phyloP scores from a whole-genome alignment of 2,797 vertebrate species.

The Odontamblyopus rebecca region DNA sequence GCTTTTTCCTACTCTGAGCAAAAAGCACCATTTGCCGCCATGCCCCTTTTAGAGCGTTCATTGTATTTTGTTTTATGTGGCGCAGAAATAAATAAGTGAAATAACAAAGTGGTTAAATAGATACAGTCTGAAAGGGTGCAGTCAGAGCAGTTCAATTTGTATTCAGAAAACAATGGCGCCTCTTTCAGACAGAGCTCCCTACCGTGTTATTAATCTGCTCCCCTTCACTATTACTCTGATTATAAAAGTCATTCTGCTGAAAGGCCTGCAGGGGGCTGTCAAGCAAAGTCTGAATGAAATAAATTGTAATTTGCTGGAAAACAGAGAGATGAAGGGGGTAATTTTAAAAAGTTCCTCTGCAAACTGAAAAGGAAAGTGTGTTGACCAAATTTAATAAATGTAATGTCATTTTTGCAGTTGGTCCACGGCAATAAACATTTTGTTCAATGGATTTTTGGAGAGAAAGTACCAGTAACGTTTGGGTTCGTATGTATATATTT shows the following conservation, averaged over 20 bases:
- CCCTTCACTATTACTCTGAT: constrained; percentile 16
- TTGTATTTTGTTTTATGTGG: background rate
- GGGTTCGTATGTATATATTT: no score
- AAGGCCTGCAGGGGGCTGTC: constrained; percentile 17
- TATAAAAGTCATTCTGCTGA: constrained; percentile 32
- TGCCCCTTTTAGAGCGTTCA: background rate
- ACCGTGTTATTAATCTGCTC: constrained; percentile 31
- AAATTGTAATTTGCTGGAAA: constrained; percentile 11
- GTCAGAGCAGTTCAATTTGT: background rate
- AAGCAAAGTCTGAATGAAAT: constrained; percentile 12
- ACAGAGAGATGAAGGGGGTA: background rate
- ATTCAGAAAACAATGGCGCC: background rate
- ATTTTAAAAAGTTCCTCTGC: background rate
- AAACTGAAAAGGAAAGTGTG: background rate
- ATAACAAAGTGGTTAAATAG: background rate
- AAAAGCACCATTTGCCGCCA: background rate
- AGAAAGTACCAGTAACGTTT: no score
- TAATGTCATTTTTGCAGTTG: no score
- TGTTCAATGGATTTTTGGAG: no score
- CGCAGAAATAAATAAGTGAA: background rate
- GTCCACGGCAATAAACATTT: no score
- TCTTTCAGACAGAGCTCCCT: constrained; percentile 9
- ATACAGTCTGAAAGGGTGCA: background rate
- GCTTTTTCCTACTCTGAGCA: background rate
- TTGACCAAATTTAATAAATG: no score